Evolutionary conservation across 2,797 vertebrate genomes (phyloP).

Genomic region (Sebastes taczanowskii): DNA sequence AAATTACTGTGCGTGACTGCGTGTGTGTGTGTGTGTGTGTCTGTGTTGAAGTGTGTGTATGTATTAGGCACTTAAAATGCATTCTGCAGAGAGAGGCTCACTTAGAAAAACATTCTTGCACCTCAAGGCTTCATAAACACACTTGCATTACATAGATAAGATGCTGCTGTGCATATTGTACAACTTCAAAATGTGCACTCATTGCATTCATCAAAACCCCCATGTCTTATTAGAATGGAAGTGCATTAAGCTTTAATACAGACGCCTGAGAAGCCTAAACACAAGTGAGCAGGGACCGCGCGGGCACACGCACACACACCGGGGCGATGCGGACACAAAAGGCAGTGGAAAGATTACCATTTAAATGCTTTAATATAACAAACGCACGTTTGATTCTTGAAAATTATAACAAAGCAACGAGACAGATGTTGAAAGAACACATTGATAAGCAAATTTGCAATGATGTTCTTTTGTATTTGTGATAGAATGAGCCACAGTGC

Average conservation of each 20-base stretch:
- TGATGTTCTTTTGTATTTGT: constrained; percentile 65
- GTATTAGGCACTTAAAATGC: constrained; percentile 54
- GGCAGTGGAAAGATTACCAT: constrained; percentile 62
- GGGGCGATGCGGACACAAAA: constrained; percentile 54
- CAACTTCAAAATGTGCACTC: constrained; percentile 66
- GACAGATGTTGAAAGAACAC: constrained; percentile 67
- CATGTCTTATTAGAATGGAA: constrained; percentile 71
- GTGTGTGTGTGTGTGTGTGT: not conserved
- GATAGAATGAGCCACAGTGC: constrained; percentile 46
- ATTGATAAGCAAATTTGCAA: constrained; percentile 70
- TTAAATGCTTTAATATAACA: constrained; percentile 61
- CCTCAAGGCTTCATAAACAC: constrained; percentile 75
- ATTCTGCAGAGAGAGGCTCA: constrained; percentile 60
- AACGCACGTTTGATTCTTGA: constrained; percentile 51
- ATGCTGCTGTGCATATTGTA: constrained; percentile 66
- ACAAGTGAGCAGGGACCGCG: constrained; percentile 40
- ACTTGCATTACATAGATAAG: constrained; percentile 74
- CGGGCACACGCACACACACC: constrained; percentile 43
- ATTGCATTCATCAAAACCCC: constrained; percentile 66
- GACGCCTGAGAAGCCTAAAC: constrained; percentile 61
- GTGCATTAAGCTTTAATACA: constrained; percentile 77
- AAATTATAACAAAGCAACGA: constrained; percentile 64
- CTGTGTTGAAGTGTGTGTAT: constrained; percentile 1
- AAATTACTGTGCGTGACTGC: constrained; percentile 54
- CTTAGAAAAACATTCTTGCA: constrained; percentile 71